A percentile compares a stretch with the other conserved stretches of the same genome.
phyloP scores from a whole-genome alignment of 2,797 vertebrate species.

The Falco berigora region DNA sequence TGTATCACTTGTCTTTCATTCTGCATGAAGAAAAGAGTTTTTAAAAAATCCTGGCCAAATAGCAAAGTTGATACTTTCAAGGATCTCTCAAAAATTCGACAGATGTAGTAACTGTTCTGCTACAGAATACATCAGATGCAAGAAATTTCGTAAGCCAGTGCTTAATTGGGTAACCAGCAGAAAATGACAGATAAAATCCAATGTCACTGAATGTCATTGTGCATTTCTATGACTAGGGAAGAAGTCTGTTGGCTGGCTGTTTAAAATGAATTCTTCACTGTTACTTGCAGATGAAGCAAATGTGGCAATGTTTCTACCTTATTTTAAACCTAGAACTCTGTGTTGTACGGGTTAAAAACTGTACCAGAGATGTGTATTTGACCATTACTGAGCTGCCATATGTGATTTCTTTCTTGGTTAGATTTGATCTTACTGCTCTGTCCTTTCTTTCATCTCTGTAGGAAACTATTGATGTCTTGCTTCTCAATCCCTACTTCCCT shows the following conservation, averaged over 20 bases:
- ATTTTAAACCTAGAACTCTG: background rate
- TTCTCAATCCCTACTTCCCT: background rate
- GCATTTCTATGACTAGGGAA: background rate
- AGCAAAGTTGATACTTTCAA: background rate
- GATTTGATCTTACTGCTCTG: background rate
- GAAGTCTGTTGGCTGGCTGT: background rate
- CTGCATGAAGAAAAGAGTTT: background rate
- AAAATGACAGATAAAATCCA: background rate
- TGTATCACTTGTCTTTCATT: background rate
- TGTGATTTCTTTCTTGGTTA: background rate
- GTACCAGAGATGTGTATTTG: background rate
- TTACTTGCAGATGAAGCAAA: background rate
- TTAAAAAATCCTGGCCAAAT: background rate
- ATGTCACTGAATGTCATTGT: background rate
- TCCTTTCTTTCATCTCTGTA: background rate
- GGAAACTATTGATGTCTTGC: background rate
- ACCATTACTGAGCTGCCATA: background rate
- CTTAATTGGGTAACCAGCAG: background rate
- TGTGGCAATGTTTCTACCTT: background rate
- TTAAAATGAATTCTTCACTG: background rate
- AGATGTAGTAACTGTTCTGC: background rate
- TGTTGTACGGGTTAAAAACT: background rate
- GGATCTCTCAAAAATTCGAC: background rate
- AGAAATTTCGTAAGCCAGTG: background rate
- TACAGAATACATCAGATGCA: background rate